Percentiles rank a stretch among this genome's conserved stretches.
These are phyloP conservation scores for Crocidura indochinensis DNA, from an alignment of 2,797 vertebrate genomes.

Conservation along the genomic window DNA sequence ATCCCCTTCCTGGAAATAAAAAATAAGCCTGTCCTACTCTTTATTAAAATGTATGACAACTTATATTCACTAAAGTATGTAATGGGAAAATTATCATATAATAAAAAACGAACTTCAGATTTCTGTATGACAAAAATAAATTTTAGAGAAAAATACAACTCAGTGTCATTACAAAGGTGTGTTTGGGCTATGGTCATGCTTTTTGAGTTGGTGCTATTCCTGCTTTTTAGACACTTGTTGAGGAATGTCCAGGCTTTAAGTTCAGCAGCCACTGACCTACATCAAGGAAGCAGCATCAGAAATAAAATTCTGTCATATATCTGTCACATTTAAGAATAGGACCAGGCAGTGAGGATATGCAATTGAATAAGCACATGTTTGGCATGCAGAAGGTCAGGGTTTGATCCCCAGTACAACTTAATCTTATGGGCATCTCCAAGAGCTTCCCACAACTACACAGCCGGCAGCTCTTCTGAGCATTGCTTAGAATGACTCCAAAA, in stretches of 20 bases:
- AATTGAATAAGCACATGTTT: too few relatives aligned
- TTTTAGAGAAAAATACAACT: neutral
- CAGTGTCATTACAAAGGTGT: neutral
- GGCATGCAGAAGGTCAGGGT: too few relatives aligned
- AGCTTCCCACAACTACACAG: too few relatives aligned
- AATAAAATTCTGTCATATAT: too few relatives aligned
- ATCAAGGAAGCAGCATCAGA: neutral
- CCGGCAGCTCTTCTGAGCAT: too few relatives aligned
- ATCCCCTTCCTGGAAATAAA: slow-evolving; percentile 4
- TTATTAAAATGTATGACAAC: neutral
- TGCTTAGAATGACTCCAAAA: too few relatives aligned
- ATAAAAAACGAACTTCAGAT: neutral
- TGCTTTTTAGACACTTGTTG: neutral
- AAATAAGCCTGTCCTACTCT: neutral
- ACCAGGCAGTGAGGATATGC: too few relatives aligned
- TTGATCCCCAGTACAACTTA: too few relatives aligned
- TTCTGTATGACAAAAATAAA: neutral
- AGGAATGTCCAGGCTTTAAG: neutral
- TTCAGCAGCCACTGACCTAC: neutral
- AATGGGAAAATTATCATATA: neutral
- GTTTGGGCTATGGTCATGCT: neutral
- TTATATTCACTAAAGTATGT: neutral
- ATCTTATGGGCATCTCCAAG: too few relatives aligned
- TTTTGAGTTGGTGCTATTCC: neutral
- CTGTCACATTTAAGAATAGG: too few relatives aligned